Evolutionary conservation across 2,113 vertebrate species (phyloP).

Genomic region (Albula goreensis): DNA sequence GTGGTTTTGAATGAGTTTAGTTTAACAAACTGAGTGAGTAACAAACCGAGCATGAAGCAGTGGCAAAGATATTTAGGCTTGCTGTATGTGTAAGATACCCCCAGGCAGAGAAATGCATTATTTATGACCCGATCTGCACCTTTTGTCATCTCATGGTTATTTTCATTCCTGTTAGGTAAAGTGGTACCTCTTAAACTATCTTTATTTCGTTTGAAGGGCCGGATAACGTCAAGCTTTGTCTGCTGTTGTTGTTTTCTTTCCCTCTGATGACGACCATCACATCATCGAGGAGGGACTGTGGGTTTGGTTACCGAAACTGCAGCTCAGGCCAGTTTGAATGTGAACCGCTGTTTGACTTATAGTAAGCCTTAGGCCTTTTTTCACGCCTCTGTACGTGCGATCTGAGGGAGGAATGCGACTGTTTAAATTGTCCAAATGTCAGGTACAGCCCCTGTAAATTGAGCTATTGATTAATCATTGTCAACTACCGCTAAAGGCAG

Average conservation of each 20-base stretch:
- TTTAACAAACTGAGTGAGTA: neutral
- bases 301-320: no score
- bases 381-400: neutral
- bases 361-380: neutral
- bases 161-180: neutral
- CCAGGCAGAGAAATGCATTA: slow-evolving; percentile 18
- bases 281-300: no score
- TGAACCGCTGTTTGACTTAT: neutral
- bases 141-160: neutral
- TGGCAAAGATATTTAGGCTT: slow-evolving; percentile 6
- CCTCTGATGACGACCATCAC: neutral
- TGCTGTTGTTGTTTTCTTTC: neutral
- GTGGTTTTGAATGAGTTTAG: no score
- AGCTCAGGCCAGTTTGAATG: neutral
- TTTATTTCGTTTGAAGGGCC: neutral
- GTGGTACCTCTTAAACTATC: neutral
- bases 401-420: neutral
- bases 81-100: slow-evolving; percentile 18
- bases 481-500: neutral
- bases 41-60: slow-evolving; percentile 38
- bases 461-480: neutral
- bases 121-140: neutral
- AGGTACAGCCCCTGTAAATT: neutral
- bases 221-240: neutral
- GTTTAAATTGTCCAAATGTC: neutral